A percentile compares a stretch with the other conserved stretches of the same genome.
phyloP scores from a whole-genome alignment of 2,797 vertebrate species.

The Microchirus variegatus region DNA sequence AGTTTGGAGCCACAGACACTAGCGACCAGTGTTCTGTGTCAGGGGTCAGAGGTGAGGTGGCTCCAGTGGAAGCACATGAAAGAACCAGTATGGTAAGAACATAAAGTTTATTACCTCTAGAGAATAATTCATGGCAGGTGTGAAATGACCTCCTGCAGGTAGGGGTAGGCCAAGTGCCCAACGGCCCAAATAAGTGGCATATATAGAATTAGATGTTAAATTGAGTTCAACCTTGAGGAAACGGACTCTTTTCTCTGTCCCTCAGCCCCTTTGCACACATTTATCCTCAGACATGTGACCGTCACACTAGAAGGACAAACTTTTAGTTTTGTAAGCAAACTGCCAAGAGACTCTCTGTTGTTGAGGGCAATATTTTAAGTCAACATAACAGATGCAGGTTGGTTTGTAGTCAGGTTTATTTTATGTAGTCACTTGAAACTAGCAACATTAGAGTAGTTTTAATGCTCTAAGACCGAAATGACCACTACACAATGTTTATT shows the following conservation, averaged over 20 bases:
- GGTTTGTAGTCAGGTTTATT: conserved; percentile 30
- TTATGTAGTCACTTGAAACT: conserved; percentile 10
- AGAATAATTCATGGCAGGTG: conserved; percentile 79
- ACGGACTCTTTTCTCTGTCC: conserved; percentile 40
- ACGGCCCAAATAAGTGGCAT: conserved; percentile 54
- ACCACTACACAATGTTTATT: conserved; percentile 11
- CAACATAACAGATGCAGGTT: conserved; percentile 33
- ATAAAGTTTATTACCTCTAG: conserved; percentile 78
- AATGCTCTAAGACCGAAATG: neutral
- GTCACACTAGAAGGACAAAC: conserved; percentile 29
- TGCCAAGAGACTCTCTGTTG: conserved; percentile 18
- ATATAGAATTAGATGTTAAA: conserved; percentile 73
- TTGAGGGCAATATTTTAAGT: conserved; percentile 11
- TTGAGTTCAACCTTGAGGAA: conserved; percentile 67
- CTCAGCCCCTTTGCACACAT: conserved; percentile 33
- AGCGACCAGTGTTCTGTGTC: conserved; percentile 66
- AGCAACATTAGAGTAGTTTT: neutral
- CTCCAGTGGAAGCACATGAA: conserved; percentile 77
- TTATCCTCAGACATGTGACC: conserved; percentile 42
- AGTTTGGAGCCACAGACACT: conserved; percentile 62
- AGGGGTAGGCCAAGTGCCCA: conserved; percentile 39
- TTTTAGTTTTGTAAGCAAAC: conserved; percentile 25
- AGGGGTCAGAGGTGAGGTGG: conserved; percentile 70
- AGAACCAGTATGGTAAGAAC: conserved; percentile 66
- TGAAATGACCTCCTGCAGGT: conserved; percentile 71